Base-by-base conservation (phyloP, 2,113 vertebrate species). In the Hippoglossus stenolepis region DNA sequence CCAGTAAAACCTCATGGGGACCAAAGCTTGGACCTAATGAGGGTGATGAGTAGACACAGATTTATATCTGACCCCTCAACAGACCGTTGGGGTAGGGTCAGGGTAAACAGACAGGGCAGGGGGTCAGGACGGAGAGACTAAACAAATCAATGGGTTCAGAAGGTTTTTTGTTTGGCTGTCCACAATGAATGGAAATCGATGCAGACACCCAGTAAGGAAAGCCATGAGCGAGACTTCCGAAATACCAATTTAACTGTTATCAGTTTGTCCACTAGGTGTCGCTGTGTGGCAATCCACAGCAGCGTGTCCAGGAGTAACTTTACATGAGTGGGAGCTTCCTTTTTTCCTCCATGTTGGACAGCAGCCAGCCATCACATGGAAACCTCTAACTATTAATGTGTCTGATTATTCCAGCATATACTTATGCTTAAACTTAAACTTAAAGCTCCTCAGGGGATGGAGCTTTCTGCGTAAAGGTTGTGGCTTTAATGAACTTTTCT, bases 261-360 rank as follows among this genome's bases (percentile, higher is more conserved):
- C 21, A 2, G 3, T 40, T 15, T 73, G 40, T 20, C 49, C 92
- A 80, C 89, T 82, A 90, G 92, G 80, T 87, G 91, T 82, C 57
- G 79, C 78, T 82, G 7, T 67, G 35, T 62, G 21, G 77, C 11
- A 58, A 64, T 23, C 57, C 26, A 11, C 31, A 31, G 31, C 31
- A 31, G 31, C 31, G 8, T 31, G 31, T 31, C 1, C 31, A 31
- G 31, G 31, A 31, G 31, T 31, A 31, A 31, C 53, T 53, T 61
- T 2, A 47, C 20, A 5, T 64, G 13, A 15, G 31, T 38, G 35
- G 6, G 26, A 59, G 4, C 24, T 43, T 80, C n/a, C 15, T 65
- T 72, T 77, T 65, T 68, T 24, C n/a, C 11, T 49, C 15, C 17
- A 43, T 35, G 28, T 65, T 82, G 76, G 77, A 75, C 59, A 65